These are phyloP conservation scores for Xestia c-nigrum DNA, from an alignment of 2,888 invertebrate genomes.

Conservation along the genomic window DNA sequence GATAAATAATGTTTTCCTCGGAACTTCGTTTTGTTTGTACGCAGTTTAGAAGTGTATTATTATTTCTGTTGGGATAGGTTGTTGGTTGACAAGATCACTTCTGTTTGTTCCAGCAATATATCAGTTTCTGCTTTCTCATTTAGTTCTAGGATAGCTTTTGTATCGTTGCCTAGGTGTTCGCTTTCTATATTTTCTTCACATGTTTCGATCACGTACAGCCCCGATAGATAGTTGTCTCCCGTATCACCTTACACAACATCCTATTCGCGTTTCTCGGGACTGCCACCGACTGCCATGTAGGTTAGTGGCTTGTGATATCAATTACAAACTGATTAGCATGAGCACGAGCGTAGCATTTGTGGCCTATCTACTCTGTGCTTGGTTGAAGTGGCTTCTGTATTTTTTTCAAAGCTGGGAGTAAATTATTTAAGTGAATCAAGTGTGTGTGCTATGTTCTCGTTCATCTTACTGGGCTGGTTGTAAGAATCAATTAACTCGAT, in stretches of 20 bases:
- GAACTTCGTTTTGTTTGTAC: constrained; percentile 45
- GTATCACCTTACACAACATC: constrained; percentile 55
- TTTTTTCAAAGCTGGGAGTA: background rate
- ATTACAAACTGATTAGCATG: constrained; percentile 55
- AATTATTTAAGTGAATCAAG: constrained; percentile 24
- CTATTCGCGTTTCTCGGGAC: constrained; percentile 44
- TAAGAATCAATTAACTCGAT: constrained; percentile 46
- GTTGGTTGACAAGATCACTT: constrained; percentile 19
- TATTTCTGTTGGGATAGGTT: constrained; percentile 51
- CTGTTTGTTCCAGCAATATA: constrained; percentile 14
- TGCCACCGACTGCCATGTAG: constrained; percentile 43
- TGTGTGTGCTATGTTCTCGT: constrained; percentile 7
- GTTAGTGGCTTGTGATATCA: constrained; percentile 45
- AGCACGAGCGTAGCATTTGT: constrained; percentile 29
- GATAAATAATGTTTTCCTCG: constrained; percentile 41
- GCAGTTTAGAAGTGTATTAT: constrained; percentile 48
- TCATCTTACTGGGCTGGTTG: constrained; percentile 28
- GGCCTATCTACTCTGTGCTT: background rate
- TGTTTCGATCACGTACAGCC: constrained; percentile 7
- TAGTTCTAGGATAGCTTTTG: background rate
- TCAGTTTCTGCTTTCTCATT: constrained; percentile 11
- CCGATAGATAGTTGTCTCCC: constrained; percentile 20
- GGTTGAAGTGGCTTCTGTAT: background rate
- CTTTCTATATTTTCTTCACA: constrained; percentile 35
- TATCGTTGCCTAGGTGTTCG: background rate